phyloP scores from a whole-genome alignment of 2,113 vertebrate species.

The Eclectus roratus region DNA sequence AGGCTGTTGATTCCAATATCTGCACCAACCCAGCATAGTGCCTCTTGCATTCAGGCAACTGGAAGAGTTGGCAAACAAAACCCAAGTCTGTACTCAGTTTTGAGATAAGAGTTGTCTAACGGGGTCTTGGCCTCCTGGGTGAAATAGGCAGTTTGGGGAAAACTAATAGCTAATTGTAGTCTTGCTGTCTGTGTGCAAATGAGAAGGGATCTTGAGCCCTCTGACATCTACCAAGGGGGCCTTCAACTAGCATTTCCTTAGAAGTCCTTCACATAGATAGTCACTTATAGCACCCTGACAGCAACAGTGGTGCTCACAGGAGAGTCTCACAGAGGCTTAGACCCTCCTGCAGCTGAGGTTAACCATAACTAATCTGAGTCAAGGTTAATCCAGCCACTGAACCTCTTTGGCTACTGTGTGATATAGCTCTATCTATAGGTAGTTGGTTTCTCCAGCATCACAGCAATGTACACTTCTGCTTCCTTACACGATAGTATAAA shows the following conservation, averaged over 20 bases:
- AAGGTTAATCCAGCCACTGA: background rate
- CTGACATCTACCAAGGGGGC: background rate
- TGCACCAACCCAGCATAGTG: rapidly evolving
- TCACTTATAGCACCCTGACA: background rate
- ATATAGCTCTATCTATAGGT: background rate
- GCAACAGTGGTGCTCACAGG: background rate
- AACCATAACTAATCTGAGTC: background rate
- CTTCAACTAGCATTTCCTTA: background rate
- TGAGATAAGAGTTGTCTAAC: background rate
- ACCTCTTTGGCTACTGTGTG: background rate
- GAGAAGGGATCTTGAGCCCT: background rate
- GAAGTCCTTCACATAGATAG: background rate
- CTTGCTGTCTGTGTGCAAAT: background rate
- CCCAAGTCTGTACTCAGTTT: background rate
- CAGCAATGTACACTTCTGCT: background rate
- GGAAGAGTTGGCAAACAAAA: background rate
- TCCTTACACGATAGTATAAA: background rate
- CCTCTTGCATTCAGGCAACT: rapidly evolving
- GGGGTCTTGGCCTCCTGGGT: background rate
- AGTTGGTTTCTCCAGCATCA: background rate
- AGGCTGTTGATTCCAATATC: background rate
- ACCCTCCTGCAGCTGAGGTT: background rate
- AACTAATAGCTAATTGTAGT: background rate
- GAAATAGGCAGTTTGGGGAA: background rate
- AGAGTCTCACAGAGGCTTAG: background rate